Base-by-base conservation (phyloP, 2,797 vertebrate genomes). In the Yasuhikotakia modesta region DNA sequence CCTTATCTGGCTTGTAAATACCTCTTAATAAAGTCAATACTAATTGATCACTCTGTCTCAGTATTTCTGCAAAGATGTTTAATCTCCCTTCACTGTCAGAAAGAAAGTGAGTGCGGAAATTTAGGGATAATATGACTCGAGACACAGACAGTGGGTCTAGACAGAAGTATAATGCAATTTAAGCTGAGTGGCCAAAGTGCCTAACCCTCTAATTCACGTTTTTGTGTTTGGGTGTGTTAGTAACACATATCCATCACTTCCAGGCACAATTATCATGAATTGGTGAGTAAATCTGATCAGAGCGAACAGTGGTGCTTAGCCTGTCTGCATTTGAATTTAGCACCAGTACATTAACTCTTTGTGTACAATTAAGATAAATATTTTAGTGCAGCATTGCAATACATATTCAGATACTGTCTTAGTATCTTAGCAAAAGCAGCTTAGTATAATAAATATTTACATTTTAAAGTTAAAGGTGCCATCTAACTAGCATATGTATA, bases 161-260 rank as follows among this genome's bases (percentile, higher is more conserved):
- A 89, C 83, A 55, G 76, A 70, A 64, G 72, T 80, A 39, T 87
- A 90, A 91, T 89, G 53, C 73, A 84, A 90, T 91, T 89, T 87
- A 58, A 73, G 72, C 32, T 67, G 73, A 58, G 83, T 85, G 79
- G 87, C 85, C 82, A 87, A 88, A 86, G 82, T 86, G 83, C 80
- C 19, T 11, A 61, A 79, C 53, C 66, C 39, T 50, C 60, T 60
- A 70, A 71, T 77, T 79, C 78, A 76, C 66, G 64, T 79, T 60
- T 73, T 35, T 52, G 43, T 82, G 82, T 83, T 78, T 86, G 84
- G 79, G 80, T 82, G 81, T 78, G 83, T 80, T 65, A 74, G 80
- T 66, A 19, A 58, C 19, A 50, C 45, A 64, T 61, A 84, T 84
- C 83, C 83, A 84, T 84, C 81, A 82, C 79, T 84, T 82, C 83